Evolutionary conservation across 2,797 vertebrate species (phyloP).

Genomic region (Melanotaenia parkinsoni): DNA sequence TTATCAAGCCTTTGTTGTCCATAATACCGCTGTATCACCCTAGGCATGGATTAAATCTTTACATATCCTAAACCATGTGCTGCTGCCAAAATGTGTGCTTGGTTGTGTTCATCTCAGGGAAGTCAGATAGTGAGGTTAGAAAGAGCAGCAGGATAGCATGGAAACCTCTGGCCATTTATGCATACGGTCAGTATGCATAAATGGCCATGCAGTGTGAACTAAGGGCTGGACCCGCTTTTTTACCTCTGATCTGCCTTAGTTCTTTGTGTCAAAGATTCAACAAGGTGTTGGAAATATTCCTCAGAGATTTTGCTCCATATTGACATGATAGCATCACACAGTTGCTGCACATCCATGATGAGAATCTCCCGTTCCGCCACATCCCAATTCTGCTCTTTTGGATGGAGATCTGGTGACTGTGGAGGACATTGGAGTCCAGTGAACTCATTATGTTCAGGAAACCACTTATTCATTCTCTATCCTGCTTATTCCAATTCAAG

Average conservation of each 20-base stretch:
- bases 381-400: too few species aligned
- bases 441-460: too few species aligned
- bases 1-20: conserved; percentile 73
- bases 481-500: too few species aligned
- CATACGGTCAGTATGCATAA: neutral
- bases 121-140: conserved; percentile 30
- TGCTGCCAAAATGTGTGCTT: conserved; percentile 34
- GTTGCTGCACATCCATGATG: too few species aligned
- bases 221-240: neutral
- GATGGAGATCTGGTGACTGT: too few species aligned
- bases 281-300: neutral
- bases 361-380: too few species aligned
- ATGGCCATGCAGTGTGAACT: too few species aligned
- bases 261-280: neutral
- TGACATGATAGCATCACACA: neutral
- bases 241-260: neutral
- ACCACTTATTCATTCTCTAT: too few species aligned
- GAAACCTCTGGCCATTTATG: conserved; percentile 2
- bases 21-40: conserved; percentile 61
- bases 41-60: conserved; percentile 59
- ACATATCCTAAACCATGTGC: conserved; percentile 66
- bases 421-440: too few species aligned
- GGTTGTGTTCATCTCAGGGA: conserved; percentile 18
- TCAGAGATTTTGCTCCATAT: neutral
- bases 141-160: conserved; percentile 43